Conservation (phyloP, 2,113 vertebrate species). For the Catharus fuscescens region DNA sequence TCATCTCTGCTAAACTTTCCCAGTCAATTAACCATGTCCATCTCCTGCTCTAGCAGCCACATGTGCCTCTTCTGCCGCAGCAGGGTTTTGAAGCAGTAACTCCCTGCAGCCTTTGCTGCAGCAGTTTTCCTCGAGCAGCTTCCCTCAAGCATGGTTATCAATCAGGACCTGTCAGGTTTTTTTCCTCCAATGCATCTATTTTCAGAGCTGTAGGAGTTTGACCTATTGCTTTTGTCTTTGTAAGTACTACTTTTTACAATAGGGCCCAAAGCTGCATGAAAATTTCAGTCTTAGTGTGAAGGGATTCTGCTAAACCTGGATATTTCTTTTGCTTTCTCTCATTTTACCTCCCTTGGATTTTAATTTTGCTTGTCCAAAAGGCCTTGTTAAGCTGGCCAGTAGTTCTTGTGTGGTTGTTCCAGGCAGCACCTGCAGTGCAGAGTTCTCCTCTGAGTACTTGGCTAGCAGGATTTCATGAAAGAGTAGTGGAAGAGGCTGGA, state of each 20-base stretch:
- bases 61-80: slow-evolving; percentile 29
- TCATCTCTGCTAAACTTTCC: slow-evolving; percentile 64
- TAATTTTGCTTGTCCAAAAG: not conserved
- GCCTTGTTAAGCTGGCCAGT: not conserved
- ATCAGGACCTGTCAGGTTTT: slow-evolving; percentile 53
- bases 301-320: not conserved
- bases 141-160: slow-evolving; percentile 51
- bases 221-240: slow-evolving; percentile 42
- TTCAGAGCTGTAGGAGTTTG: slow-evolving; percentile 40
- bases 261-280: not conserved
- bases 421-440: not conserved
- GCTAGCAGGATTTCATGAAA: not conserved
- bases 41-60: slow-evolving; percentile 54
- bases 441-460: not conserved
- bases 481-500: not conserved
- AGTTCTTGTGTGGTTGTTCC: not conserved
- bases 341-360: not conserved
- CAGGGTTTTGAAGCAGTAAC: slow-evolving; percentile 24
- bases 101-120: slow-evolving; percentile 47
- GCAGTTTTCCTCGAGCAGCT: slow-evolving; percentile 31
- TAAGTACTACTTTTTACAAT: not conserved
- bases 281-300: not conserved
- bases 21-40: slow-evolving; percentile 64
- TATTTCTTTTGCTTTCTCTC: not conserved
- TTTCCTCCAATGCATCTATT: slow-evolving; percentile 34